Conservation (phyloP, 1,140 invertebrate genomes). For the Drosophila ercepeae region DNA sequence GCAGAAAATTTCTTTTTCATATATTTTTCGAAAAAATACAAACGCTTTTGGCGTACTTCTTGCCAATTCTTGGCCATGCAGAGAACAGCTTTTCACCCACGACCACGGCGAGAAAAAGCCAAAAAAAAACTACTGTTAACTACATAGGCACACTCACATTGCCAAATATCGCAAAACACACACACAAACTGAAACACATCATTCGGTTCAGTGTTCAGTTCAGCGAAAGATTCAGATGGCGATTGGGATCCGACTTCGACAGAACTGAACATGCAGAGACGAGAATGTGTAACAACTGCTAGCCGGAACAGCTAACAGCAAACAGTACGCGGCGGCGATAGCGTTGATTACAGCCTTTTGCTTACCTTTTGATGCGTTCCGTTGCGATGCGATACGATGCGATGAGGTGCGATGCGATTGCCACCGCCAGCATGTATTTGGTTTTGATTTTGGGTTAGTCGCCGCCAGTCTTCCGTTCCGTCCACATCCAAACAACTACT, state of each 20-base stretch:
- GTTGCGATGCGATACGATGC: background rate
- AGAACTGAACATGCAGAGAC: conserved; percentile 14
- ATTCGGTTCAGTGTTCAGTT: conserved; percentile 26
- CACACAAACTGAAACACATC: conserved; percentile 22
- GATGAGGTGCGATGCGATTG: conserved; percentile 22
- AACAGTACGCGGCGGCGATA: too few species aligned
- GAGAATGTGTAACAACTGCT: conserved; percentile 2
- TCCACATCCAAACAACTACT: conserved; percentile 76
- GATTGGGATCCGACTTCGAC: conserved; percentile 11
- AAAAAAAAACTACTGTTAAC: too few species aligned
- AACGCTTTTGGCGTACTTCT: conserved; percentile 35
- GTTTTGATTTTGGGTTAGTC: conserved; percentile 52
- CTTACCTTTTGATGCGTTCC: background rate
- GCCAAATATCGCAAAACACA: background rate
- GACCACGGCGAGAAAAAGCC: too few species aligned
- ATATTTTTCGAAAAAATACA: conserved; percentile 52
- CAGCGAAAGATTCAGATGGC: conserved; percentile 28
- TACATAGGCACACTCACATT: conserved; percentile 21
- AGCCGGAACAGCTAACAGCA: background rate
- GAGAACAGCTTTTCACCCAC: conserved; percentile 30
- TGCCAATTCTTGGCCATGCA: conserved; percentile 34
- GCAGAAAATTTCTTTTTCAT: conserved; percentile 77
- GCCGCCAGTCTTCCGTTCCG: conserved; percentile 78
- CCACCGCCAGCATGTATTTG: conserved; percentile 29
- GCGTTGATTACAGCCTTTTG: too few species aligned